A percentile compares a stretch with the other conserved stretches of the same genome.
These are phyloP conservation scores for Acanthurus lineatus DNA, from an alignment of 2,797 vertebrate species.

Conservation along the genomic window DNA sequence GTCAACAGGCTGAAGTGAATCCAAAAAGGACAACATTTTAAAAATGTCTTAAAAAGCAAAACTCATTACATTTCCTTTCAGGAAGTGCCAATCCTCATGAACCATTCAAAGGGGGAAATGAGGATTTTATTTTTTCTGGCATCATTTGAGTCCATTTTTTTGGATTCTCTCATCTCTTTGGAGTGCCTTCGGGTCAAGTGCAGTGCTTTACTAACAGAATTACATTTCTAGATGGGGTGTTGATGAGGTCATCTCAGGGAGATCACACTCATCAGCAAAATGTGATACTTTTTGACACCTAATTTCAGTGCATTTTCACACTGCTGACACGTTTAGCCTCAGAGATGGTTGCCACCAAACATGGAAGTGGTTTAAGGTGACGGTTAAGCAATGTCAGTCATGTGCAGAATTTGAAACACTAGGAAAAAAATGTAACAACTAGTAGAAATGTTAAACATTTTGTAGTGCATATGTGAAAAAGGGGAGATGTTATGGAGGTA, in stretches of 20 bases:
- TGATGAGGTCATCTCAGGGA: slow-evolving; percentile 62
- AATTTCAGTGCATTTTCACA: slow-evolving; percentile 40
- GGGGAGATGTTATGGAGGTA: slow-evolving; percentile 20
- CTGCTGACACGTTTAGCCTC: slow-evolving; percentile 35
- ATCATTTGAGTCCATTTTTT: background rate
- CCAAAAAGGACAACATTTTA: too few relatives aligned
- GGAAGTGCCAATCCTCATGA: background rate
- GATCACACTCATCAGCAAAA: slow-evolving; percentile 52
- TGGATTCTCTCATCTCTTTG: slow-evolving; percentile 4
- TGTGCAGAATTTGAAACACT: slow-evolving; percentile 11
- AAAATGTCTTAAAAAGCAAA: background rate
- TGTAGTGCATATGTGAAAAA: background rate
- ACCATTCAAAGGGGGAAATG: background rate
- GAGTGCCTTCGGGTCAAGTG: slow-evolving; percentile 25
- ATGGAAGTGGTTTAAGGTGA: slow-evolving; percentile 13
- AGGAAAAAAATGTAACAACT: background rate
- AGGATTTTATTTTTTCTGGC: background rate
- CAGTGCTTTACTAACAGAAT: slow-evolving; percentile 33
- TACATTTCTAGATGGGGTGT: slow-evolving; percentile 24
- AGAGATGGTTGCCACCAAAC: slow-evolving; percentile 15
- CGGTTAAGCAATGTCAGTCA: background rate
- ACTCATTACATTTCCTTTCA: background rate
- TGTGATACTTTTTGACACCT: slow-evolving; percentile 56
- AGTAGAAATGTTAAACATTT: background rate
- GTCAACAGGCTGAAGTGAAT: background rate